Evolutionary conservation across 2,797 vertebrate species (phyloP), one percentile per base, ranked within the genome.

Genomic region (Ataeniobius toweri): DNA sequence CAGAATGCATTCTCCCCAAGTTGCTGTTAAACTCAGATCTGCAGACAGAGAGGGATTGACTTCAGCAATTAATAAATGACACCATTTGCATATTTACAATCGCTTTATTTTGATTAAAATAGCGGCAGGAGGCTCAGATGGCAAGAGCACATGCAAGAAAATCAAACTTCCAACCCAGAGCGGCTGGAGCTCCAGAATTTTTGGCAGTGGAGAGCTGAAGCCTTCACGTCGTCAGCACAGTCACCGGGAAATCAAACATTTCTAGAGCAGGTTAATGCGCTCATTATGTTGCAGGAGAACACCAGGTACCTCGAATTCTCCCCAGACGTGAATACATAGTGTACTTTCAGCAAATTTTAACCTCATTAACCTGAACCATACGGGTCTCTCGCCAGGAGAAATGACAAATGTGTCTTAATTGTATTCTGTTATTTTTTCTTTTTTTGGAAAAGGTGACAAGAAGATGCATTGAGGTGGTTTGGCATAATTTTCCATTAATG

Each of bases 21-120:
- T 69, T 72, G 65, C 61, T 5, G 70, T 75, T 81, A 65, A 67
- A 82, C 80, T 82, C 46, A 3, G 67, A 73, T 61, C 44, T 16
- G 2, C 80, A 74, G 78, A 73, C 50, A 3, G 72, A 48, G 50
- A 77, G 44, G 79, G 80, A 80, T 78, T 75, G 81, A 79, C 86
- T 75, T 73, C 68, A 20, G 79, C 89, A 86, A 90, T 90, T 87
- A 89, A 83, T 73, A 85, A 89, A 89, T 81, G 83, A 77, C 83
- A 85, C 9, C 0, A 89, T 92, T 86, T 91, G 83, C 88, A 89
- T 91, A 83, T 89, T 88, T 74, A 79, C 81, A 83, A 89, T 86
- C 82, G 86, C 76, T 89, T 86, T 87, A 85, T 89, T 88, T 85
- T 89, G 85, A 89, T 87, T 89, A 86, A 86, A 89, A 87, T 82